Evolutionary conservation across 2,797 vertebrate genomes (phyloP).

Genomic region (Amblyraja radiata): DNA sequence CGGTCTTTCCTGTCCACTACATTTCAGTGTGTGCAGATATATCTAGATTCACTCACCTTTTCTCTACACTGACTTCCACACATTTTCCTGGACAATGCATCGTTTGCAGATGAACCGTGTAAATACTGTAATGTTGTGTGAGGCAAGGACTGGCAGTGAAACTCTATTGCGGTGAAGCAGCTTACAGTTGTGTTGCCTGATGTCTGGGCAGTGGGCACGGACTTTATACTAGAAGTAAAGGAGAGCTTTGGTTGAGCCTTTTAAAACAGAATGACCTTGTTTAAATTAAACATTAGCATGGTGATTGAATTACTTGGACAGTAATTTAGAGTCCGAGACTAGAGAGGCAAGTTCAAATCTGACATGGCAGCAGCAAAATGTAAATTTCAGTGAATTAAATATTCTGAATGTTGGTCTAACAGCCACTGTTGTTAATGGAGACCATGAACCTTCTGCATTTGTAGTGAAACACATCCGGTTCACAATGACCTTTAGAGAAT

Average conservation of each 20-base stretch:
- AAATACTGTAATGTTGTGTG: not conserved
- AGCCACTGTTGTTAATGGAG: too few relatives aligned
- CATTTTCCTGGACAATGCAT: constrained; percentile 19
- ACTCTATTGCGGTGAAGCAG: not conserved
- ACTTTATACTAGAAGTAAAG: not conserved
- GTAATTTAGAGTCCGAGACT: too few relatives aligned
- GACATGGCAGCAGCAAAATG: too few relatives aligned
- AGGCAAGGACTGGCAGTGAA: too few relatives aligned
- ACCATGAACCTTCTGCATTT: too few relatives aligned
- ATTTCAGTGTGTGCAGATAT: not conserved
- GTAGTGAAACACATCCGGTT: too few relatives aligned
- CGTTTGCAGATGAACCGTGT: not conserved
- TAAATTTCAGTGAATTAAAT: too few relatives aligned
- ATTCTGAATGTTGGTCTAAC: too few relatives aligned
- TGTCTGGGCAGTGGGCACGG: not conserved
- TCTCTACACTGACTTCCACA: not conserved
- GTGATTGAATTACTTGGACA: too few relatives aligned
- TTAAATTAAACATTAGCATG: not conserved
- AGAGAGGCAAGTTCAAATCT: too few relatives aligned
- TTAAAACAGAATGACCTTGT: not conserved
- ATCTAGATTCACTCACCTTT: not conserved
- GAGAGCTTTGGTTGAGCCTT: not conserved
- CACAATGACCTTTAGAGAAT: too few relatives aligned
- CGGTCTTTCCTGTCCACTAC: not conserved
- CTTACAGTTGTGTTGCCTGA: not conserved